Percentiles rank a stretch among this genome's conserved stretches.
These are phyloP conservation scores for Phymatocera aterrima DNA, from an alignment of 2,888 invertebrate genomes.

Conservation along the genomic window DNA sequence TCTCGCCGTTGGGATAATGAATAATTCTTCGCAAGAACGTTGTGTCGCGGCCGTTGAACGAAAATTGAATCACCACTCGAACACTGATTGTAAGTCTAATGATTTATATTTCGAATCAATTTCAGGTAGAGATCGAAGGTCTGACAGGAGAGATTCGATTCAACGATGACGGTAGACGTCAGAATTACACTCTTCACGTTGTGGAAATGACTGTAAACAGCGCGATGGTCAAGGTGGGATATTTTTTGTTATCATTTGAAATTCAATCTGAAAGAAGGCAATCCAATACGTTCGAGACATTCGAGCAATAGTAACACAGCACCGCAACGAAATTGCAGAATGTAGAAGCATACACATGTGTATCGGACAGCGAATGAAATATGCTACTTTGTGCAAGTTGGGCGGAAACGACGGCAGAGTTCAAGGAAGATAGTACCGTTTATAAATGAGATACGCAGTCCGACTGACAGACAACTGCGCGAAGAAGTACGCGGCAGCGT, in stretches of 20 bases:
- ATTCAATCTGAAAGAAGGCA: background rate
- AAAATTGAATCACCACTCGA: background rate
- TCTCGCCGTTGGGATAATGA: background rate
- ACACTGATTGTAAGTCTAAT: too few species aligned
- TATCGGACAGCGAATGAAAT: constrained; percentile 23
- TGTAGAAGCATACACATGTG: background rate
- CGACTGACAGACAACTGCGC: constrained; percentile 31
- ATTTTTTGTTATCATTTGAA: constrained; percentile 10
- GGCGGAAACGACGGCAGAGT: constrained; percentile 1
- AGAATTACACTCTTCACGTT: constrained; percentile 92
- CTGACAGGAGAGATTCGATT: constrained; percentile 94
- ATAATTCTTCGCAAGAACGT: background rate
- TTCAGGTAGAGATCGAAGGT: constrained; percentile 92
- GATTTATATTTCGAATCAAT: constrained; percentile 49
- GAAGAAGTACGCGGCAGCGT: constrained; percentile 18
- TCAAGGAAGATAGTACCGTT: constrained; percentile 17
- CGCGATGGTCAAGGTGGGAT: constrained; percentile 90
- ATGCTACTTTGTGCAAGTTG: constrained; percentile 27
- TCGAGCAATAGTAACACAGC: background rate
- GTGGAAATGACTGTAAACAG: constrained; percentile 96
- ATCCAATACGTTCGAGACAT: background rate
- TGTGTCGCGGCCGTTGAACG: too few species aligned
- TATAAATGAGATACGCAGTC: constrained; percentile 33
- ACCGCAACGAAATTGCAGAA: too few species aligned
- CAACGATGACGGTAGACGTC: constrained; percentile 91